These are phyloP conservation scores for Rhinolophus sinicus DNA, from an alignment of 2,113 vertebrate species.

Conservation along the genomic window DNA sequence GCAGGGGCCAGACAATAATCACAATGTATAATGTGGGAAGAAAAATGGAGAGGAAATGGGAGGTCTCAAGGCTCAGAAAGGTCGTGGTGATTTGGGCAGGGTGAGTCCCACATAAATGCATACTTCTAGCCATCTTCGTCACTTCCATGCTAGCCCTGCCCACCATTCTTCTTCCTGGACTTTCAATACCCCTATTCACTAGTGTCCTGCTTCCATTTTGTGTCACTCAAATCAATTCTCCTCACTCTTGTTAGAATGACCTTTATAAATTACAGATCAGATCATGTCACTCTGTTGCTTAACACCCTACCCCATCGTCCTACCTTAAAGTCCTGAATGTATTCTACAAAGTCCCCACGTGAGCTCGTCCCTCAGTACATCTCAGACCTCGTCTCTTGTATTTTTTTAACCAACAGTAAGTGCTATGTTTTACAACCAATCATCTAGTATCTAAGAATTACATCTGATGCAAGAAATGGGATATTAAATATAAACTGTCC, in stretches of 20 bases:
- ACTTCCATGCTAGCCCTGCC: too few species aligned
- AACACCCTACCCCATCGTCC: not conserved
- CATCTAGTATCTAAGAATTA: not conserved
- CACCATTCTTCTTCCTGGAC: not conserved
- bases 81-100: not conserved
- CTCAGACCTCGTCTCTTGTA: not conserved
- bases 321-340: not conserved
- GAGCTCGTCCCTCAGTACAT: not conserved
- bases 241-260: not conserved
- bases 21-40: not conserved
- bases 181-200: not conserved
- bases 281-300: not conserved
- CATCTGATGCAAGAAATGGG: not conserved
- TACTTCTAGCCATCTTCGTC: not conserved
- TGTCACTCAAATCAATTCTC: not conserved
- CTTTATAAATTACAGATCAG: not conserved
- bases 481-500: not conserved
- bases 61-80: not conserved
- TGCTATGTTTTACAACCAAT: accelerated
- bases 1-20: not conserved
- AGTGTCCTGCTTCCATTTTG: not conserved
- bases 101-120: not conserved
- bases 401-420: not conserved
- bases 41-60: not conserved
- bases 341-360: not conserved